Percentiles rank a stretch among this genome's conserved stretches.
phyloP scores from a whole-genome alignment of 2,888 invertebrate genomes.

The Bugula neritina region DNA sequence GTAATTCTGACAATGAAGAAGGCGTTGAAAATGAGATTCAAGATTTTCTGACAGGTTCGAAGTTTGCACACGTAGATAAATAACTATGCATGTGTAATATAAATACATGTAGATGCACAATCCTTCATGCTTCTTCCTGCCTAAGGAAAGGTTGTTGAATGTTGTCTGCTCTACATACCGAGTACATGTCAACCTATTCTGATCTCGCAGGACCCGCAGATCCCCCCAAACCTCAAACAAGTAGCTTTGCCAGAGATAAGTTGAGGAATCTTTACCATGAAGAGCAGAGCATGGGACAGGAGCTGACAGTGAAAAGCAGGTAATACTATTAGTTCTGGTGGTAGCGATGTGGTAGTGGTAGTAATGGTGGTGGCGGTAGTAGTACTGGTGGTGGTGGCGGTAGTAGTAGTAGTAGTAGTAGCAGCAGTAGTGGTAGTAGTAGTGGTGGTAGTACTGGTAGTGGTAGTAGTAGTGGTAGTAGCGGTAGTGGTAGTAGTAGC shows the following conservation, averaged over 20 bases:
- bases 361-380: neutral
- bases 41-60: too few species aligned
- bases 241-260: neutral
- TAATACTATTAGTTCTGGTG: neutral
- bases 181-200: too few species aligned
- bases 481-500: neutral
- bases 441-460: neutral
- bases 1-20: too few species aligned
- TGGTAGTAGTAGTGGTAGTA: neutral
- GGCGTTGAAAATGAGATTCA: too few species aligned
- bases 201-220: neutral
- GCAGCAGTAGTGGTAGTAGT: neutral
- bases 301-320: neutral
- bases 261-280: conserved; percentile 1
- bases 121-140: too few species aligned
- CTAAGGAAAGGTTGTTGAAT: too few species aligned
- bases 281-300: neutral
- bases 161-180: too few species aligned
- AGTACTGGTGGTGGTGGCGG: too few species aligned
- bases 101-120: too few species aligned
- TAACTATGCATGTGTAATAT: too few species aligned
- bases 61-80: too few species aligned
- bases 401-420: neutral
- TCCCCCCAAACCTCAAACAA: neutral
- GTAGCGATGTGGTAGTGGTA: neutral